These are phyloP conservation scores for Phoenicopterus ruber DNA, from an alignment of 2,113 vertebrate species.

Conservation along the genomic window DNA sequence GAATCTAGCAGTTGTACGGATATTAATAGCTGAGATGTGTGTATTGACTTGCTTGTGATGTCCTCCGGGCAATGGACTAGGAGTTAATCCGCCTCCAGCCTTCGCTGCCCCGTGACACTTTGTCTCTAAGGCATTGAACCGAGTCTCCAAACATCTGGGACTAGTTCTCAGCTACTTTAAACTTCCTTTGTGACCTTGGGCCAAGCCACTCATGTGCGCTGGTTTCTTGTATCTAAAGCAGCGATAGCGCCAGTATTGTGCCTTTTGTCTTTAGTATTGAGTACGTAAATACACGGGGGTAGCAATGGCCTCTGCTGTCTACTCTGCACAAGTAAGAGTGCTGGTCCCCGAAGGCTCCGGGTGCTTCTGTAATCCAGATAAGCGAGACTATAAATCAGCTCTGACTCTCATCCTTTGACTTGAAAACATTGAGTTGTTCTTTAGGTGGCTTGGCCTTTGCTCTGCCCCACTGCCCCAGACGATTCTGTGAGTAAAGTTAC, in stretches of 20 bases:
- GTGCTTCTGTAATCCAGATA: neutral
- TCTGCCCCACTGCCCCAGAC: neutral
- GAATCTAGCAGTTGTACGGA: neutral
- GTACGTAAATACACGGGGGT: neutral
- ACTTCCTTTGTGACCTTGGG: neutral
- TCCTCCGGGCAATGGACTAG: neutral
- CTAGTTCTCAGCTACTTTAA: neutral
- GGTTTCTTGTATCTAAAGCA: neutral
- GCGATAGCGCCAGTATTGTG: fast-evolving
- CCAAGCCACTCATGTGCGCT: fast-evolving
- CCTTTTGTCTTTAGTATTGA: neutral
- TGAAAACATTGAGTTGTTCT: neutral
- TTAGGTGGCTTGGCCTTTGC: neutral
- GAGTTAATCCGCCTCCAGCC: neutral
- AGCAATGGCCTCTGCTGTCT: neutral
- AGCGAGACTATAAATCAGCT: neutral
- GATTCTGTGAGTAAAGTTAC: neutral
- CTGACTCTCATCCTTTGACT: neutral
- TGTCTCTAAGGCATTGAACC: neutral
- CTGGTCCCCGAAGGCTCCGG: neutral
- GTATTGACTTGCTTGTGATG: neutral
- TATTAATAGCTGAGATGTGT: neutral
- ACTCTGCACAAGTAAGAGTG: neutral
- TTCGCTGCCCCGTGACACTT: neutral
- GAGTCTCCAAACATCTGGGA: neutral